Base-by-base conservation (phyloP, 2,797 vertebrate genomes). In the Melanotaenia pygmaea region DNA sequence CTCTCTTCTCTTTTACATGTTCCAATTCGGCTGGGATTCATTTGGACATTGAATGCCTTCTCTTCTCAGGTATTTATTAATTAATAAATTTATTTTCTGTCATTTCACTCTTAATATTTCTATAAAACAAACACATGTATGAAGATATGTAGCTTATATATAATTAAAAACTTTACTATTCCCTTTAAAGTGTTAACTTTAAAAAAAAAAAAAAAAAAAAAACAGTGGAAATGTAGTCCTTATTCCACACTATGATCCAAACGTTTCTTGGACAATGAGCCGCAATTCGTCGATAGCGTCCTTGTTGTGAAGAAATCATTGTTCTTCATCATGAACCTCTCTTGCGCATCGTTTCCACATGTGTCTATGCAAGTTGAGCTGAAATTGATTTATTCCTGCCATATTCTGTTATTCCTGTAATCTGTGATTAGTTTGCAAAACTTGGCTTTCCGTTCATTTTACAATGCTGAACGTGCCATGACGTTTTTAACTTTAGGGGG, bases 61-160 rank as follows among this genome's bases (percentile, higher is more conserved):
- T 3, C 56, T 24, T 60, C 59, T 77, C 89, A 91, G 92, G 92
- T 93, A 92, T 18, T 71, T 32, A 32, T 28, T 28, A 28, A 28
- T 28, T 28, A 28, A 28, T 64, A 0, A 12, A 57, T 43, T 75
- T 58, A 2, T 45, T 50, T 50, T 34, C 32, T 67, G 1, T 62
- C 11, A 1, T 65, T 62, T 60, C 18, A 26, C 1, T 58, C 6
- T 60, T 14, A 56, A 51, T 14, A 14, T 32, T 35, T 53, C 3
- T 2, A 14, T 64, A 43, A 51, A 60, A 16, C 16, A n/a, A 59
- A 58, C 11, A 5, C 6, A 40, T 4, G 13, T 24, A 35, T 3
- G 38, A 7, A 60, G 11, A 24, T 12, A 3, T 50, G n/a, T 50
- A 34, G 47, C 35, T 45, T 38, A 43, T 38, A 50, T 20, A 12